phyloP scores from a whole-genome alignment of 2,888 invertebrate species.

The Mylabris sibirica region DNA sequence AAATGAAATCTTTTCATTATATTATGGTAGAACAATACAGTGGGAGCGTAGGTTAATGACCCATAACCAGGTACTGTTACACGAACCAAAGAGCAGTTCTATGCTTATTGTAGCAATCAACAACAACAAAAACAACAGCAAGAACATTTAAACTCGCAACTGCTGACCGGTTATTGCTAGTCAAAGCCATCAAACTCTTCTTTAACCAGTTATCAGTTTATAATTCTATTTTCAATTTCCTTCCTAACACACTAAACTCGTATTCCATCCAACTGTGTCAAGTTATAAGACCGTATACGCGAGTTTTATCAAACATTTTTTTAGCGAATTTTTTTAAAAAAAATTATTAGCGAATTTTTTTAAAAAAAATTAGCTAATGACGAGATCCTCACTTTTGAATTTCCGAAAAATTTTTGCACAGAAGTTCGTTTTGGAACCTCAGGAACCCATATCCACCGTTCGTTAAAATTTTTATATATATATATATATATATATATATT shows the following conservation, averaged over 20 bases:
- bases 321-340: too few species aligned
- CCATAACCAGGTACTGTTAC: slow-evolving; percentile 45
- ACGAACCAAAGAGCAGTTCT: slow-evolving; percentile 31
- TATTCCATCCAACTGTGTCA: slow-evolving; percentile 17
- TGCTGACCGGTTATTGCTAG: slow-evolving; percentile 11
- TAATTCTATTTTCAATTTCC: not conserved
- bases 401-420: too few species aligned
- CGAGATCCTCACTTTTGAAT: too few species aligned
- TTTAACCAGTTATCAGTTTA: slow-evolving; percentile 12
- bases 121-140: not conserved
- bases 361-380: too few species aligned
- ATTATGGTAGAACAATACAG: slow-evolving; percentile 18
- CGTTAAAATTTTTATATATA: too few species aligned
- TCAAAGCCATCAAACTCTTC: not conserved
- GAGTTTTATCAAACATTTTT: not conserved
- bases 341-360: too few species aligned
- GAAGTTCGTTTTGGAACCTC: too few species aligned
- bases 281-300: not conserved
- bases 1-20: not conserved
- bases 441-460: too few species aligned
- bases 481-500: too few species aligned
- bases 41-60: slow-evolving; percentile 41
- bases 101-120: slow-evolving; percentile 10
- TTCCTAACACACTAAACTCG: slow-evolving; percentile 27
- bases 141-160: not conserved